Evolutionary conservation across 2,797 vertebrate genomes (phyloP), one percentile per base, ranked within the genome.

Genomic region (Fratercula arctica): DNA sequence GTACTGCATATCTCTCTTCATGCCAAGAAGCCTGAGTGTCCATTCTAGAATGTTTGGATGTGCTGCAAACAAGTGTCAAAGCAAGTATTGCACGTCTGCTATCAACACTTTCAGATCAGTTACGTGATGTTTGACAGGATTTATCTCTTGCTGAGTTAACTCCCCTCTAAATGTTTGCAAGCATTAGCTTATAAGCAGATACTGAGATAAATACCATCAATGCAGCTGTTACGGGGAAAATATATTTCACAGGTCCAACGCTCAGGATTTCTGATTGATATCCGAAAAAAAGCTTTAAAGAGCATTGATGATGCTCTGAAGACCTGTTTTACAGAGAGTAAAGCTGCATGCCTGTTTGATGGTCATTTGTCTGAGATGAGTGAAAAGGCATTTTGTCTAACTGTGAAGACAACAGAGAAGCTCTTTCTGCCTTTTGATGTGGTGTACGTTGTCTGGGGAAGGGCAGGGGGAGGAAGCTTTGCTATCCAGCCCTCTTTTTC

Each of bases 161-260:
- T 96, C 95, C 72, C 41, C 70, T 97, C 87, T 95, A 93, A 97
- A 97, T 92, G 95, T 93, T 97, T 76, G 24, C 95, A 96, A 96
- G 96, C 3, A 13, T 97, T 97, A 96, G 72, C 80, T 96, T 97
- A 86, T 96, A 96, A 81, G 84, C 91, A 95, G 84, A 94, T 87
- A 97, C 94, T 94, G 95, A 97, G 93, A 96, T 85, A 88, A 78
- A 90, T 95, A 95, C 92, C 94, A 96, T 96, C 98, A 98, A 98
- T 93, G 96, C 89, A 96, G 92, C 91, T 98, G 95, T 94, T 94
- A 87, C 72, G 81, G 61, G 54, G 76, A 93, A 97, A 97, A 94
- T 72, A 54, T 76, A 94, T 97, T 97, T 97, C 93, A 92, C 90
- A 92, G 92, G 76, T 90, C 72, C 75, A 91, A 87, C 75, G 92